Evolutionary conservation across 1,140 invertebrate genomes (phyloP), one percentile per base, ranked within the genome.

Genomic region (Drosophila nigrodunni): DNA sequence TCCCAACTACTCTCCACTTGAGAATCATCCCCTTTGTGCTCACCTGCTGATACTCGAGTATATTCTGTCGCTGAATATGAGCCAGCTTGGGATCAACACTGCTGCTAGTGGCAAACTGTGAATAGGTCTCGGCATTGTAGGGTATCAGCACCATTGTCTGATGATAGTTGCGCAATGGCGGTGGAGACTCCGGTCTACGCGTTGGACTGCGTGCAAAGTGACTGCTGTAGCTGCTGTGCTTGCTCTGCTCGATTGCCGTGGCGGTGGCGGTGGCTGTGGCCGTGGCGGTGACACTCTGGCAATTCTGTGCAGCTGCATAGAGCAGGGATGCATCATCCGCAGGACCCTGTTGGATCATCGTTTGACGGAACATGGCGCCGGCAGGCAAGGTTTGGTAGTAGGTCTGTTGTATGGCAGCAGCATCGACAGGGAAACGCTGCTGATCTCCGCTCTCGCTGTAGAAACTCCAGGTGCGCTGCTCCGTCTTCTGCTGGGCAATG

Each of bases 91-190:
- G 88, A 66, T 92, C 90, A 18, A 85, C 81, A 39, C 85, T 90
- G 65, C 75, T 90, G 78, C 74, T 85, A 54, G 86, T 90, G 74
- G 91, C 92, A 62, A 92, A 92, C 75, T 92, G 83, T 47, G 90
- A 92, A 72, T 92, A 92, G 35, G 89, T 89, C 73, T 93, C 90
- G 35, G 92, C 94, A 75, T 94, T 96, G 86, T 96, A 96, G 1
- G 96, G 96, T 35, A 96, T 95, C 55, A 96, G 94, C n/a, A 95
- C 95, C 93, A 96, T 95, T 0, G 96, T 95, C 74, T 95, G 95
- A 66, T 95, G 95, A 78, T 95, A 94, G 70, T 93, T 94, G 30
- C 94, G 93, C 11, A 95, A 93, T 5, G 95, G 95, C 0, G 95
- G 95, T 7, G 95, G 95, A 0, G 95, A 95, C 91, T 95, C 94